Conservation (phyloP, 2,113 vertebrate genomes). For the Sinocyclocheilus anophthalmus region DNA sequence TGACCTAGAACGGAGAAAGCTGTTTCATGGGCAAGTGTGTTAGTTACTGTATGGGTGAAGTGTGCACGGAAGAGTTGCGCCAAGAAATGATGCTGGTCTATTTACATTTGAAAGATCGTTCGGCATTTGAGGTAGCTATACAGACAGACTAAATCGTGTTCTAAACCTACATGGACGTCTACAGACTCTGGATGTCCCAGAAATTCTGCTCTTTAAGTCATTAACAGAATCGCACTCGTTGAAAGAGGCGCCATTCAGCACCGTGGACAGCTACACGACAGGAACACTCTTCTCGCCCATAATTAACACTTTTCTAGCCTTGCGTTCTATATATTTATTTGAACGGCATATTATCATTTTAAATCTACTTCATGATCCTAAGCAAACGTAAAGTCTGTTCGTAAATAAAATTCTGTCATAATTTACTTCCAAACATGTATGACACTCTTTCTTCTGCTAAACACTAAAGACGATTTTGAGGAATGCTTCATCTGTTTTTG, state of each 20-base stretch:
- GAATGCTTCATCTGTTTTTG: background rate
- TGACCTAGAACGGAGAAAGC: background rate
- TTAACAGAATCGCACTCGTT: background rate
- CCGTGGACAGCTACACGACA: slow-evolving; percentile 47
- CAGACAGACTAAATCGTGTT: background rate
- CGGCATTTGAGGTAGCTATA: background rate
- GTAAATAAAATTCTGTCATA: background rate
- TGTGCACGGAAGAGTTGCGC: background rate
- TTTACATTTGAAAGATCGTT: background rate
- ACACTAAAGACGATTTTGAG: background rate
- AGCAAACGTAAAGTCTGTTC: background rate
- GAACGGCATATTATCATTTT: background rate
- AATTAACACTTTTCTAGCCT: background rate
- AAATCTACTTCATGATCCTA: background rate
- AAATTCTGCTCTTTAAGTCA: background rate
- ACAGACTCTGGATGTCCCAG: background rate
- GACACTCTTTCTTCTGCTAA: background rate
- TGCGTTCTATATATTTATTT: background rate
- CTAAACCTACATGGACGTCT: background rate
- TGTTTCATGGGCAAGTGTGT: background rate
- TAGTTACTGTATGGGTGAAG: background rate
- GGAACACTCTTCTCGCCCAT: background rate
- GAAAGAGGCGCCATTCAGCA: slow-evolving; percentile 39
- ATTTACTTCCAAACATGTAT: background rate
- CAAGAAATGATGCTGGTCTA: background rate